Base-by-base conservation (phyloP, 2,797 vertebrate genomes). In the Cryptoprocta ferox region DNA sequence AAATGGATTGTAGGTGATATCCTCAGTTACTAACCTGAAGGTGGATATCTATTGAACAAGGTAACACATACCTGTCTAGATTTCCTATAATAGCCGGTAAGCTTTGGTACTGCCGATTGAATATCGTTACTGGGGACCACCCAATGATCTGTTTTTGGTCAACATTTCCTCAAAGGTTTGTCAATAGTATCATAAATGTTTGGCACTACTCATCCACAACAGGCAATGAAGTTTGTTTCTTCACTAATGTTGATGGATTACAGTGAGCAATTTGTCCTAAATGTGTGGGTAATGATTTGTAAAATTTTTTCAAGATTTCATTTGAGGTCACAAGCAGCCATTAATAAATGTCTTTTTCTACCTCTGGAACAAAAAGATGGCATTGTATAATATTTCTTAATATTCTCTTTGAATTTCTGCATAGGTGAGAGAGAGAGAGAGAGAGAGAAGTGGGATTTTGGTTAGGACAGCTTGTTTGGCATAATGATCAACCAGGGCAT, bases 391-490 rank as follows among this genome's bases (percentile, higher is more conserved):
- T 70, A 86, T 48, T 95, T 13, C n/a, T 61, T 63, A 78, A 87
- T 71, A 95, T 95, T 94, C 10, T 89, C 4, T 91, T 88, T 65
- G 28, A 82, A 63, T 6, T 78, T 89, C 75, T 89, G 30, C 32
- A 82, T 73, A 75, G 56, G 21, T 24, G 19, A 7, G 53, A 2
- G 18, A 56, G 53, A 0, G 19, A 10, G 56, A 59, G 56, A 24
- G 21, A 59, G 56, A 56, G 56, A n/a, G 10, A 11, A 59, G 30
- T 87, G 11, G 10, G 37, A 50, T 61, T 66, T 78, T 83, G 32
- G 32, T 68, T 21, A 81, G 26, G 12, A 59, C 15, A 63, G 9
- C 45, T 16, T 76, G 3, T 39, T 56, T 80, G 35, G 26, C 24
- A n/a, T 45, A 91, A 65, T 63, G 14, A 48, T 76, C 28, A 85